A percentile compares a stretch with the other conserved stretches of the same genome.
These are phyloP conservation scores for Enteromius unitaeniatus DNA, from an alignment of 2,797 vertebrate genomes.

Conservation along the genomic window DNA sequence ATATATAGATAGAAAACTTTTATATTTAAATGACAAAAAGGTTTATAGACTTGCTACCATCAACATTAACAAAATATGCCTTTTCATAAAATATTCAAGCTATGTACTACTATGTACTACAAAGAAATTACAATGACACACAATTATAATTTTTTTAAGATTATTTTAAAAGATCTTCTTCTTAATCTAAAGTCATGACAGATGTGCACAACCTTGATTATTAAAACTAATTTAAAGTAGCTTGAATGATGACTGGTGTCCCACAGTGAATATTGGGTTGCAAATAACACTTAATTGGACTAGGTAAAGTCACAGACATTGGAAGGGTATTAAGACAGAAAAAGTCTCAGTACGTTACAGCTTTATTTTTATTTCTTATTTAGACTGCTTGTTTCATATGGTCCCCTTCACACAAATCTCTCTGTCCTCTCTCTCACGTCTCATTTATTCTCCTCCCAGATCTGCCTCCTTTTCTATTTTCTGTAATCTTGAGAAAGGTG, in stretches of 20 bases:
- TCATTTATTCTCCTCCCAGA: slow-evolving; percentile 8
- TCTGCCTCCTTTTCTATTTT: slow-evolving; percentile 68
- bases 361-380: slow-evolving; percentile 49
- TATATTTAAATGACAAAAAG: not conserved
- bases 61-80: not conserved
- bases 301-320: not conserved
- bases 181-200: slow-evolving; percentile 9
- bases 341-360: not conserved
- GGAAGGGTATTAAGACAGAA: slow-evolving; percentile 3
- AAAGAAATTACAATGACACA: not conserved
- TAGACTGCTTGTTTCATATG: slow-evolving; percentile 3
- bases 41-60: not conserved
- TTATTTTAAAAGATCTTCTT: not conserved
- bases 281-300: slow-evolving; percentile 31
- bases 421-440: slow-evolving; percentile 49
- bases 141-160: not conserved
- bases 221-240: slow-evolving; percentile 35
- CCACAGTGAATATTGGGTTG: slow-evolving; percentile 16
- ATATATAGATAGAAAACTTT: not conserved
- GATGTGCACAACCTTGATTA: slow-evolving; percentile 27
- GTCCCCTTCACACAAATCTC: slow-evolving; percentile 1
- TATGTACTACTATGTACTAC: not conserved
- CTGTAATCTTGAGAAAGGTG: slow-evolving; percentile 69
- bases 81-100: not conserved
- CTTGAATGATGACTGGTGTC: slow-evolving; percentile 16